A percentile compares a stretch with the other conserved stretches of the same genome.
Conservation (phyloP, 1,140 invertebrate species). For the Plectus sambesii region DNA sequence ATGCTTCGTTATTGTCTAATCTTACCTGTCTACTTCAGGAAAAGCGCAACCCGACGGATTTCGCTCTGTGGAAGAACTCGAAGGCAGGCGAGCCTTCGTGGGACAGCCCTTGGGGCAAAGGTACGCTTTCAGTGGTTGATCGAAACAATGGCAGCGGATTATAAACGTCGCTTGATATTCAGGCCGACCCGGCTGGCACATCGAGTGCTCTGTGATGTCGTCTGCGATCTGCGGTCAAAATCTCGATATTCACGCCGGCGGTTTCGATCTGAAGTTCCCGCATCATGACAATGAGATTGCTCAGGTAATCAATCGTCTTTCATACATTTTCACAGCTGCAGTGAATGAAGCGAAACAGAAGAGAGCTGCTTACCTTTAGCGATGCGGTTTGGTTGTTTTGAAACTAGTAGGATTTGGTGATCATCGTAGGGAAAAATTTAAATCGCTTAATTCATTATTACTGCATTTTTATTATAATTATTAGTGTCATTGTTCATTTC, state of each 20-base stretch:
- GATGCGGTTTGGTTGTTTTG: too few species aligned
- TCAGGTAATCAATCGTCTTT: constrained; percentile 62
- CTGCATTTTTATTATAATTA: too few species aligned
- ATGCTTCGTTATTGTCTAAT: not conserved
- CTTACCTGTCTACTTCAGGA: constrained; percentile 50
- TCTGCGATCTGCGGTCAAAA: constrained; percentile 69
- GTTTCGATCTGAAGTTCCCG: constrained; percentile 89
- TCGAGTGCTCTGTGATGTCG: constrained; percentile 96
- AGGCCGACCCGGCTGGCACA: constrained; percentile 78
- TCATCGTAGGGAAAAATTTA: too few species aligned
- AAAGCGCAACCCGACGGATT: constrained; percentile 56
- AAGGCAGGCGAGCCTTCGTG: constrained; percentile 89
- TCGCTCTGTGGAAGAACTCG: constrained; percentile 90
- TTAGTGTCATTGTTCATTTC: too few species aligned
- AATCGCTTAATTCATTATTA: too few species aligned
- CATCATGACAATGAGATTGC: constrained; percentile 98
- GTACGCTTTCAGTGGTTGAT: constrained; percentile 55
- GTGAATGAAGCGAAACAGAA: too few species aligned
- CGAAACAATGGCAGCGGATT: constrained; percentile 4
- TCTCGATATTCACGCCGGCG: constrained; percentile 91
- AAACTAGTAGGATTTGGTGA: too few species aligned
- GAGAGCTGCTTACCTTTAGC: too few species aligned
- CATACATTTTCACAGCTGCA: too few species aligned
- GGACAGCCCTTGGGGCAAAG: constrained; percentile 82
- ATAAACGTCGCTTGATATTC: constrained; percentile 29